Base-by-base conservation (phyloP, 1,140 invertebrate species). In the Anoplophora glabripennis region DNA sequence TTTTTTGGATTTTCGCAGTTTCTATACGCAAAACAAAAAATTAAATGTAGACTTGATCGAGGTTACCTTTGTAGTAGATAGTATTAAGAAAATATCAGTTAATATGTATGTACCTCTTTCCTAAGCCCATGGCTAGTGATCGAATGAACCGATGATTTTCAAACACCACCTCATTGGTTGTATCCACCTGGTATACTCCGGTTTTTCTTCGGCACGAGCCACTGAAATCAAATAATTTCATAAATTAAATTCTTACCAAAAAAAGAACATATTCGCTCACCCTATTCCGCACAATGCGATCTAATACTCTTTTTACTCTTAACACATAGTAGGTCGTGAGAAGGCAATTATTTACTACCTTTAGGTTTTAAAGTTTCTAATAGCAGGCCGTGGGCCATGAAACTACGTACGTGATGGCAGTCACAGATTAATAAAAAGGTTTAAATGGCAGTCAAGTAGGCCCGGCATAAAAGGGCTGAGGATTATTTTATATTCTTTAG, bases 61-160 rank as follows among this genome's bases (percentile, higher is more conserved):
- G n/a, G n/a, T n/a, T n/a, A n/a, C n/a, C n/a, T n/a, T n/a, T n/a
- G n/a, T n/a, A n/a, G n/a, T n/a, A n/a, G n/a, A n/a, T n/a, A 28
- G 21, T 28, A 5, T 28, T 5, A 28, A 3, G 2, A 28, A 3
- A 3, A 28, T 28, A 3, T 2, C 21, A 28, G 5, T 3, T 28
- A 28, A 28, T 28, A n/a, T 28, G 18, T 18, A 57, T 28, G 57
- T 70, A 75, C 74, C 71, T 74, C 68, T 74, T 75, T 53, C 72
- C 71, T 11, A 72, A 70, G 0, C 64, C 63, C 4, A 74, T 28
- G 5, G 21, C 21, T 28, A 28, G 44, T 11, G 70, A 69, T 48
- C 70, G 72, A 5, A 75, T 54, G 60, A 75, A 73, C 14, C 70
- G 56, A 46, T 70, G 54, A 44, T 74, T 71, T 57, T 74, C 68